Base-by-base conservation (phyloP, 2,888 invertebrate genomes). In the Epirrhoe tristata region DNA sequence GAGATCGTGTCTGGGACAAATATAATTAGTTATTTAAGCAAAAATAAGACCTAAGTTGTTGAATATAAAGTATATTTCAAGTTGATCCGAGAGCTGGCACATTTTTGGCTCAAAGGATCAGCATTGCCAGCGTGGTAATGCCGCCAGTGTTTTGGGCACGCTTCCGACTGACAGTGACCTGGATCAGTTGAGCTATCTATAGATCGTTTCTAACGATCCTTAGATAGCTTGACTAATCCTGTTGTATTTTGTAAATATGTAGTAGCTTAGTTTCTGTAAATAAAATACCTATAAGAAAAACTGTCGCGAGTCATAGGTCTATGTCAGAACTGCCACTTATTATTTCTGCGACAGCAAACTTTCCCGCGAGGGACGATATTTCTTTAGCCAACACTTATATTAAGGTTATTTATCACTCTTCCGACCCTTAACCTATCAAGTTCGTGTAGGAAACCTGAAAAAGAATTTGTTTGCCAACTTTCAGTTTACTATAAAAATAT, bases 381-480 rank as follows among this genome's bases (percentile, higher is more conserved):
- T 66, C 62, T 58, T 58, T 31, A 0, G 24, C 46, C 57, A 58
- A 55, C 62, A 62, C 62, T 62, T 63, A 58, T 66, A 66, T 58
- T 58, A 61, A 66, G 62, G 62, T 58, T 58, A 58, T 62, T 66
- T 66, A 66, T 62, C 62, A 62, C 62, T 39, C 32, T 16, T 4
- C 17, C 12, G 31, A 43, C 66, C 53, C 50, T 53, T 50, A 61
- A 60, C 60, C 60, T 48, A 50, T 17, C 46, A 14, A 52, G 24
- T 59, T 39, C n/a, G 51, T 52, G 17, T 24, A 14, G 36, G 36
- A 24, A 52, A 59, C 51, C 39, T 50, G 34, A 50, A 50, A 17
- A 14, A 46, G 12, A 46, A 31, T 46, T 17, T 31, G 5, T 43
- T 43, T 43, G 12, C 39, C 39, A 12, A 43, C 12, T 43, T 39